Evolutionary conservation across 2,113 vertebrate genomes (phyloP).

Genomic region (Panthera uncia): DNA sequence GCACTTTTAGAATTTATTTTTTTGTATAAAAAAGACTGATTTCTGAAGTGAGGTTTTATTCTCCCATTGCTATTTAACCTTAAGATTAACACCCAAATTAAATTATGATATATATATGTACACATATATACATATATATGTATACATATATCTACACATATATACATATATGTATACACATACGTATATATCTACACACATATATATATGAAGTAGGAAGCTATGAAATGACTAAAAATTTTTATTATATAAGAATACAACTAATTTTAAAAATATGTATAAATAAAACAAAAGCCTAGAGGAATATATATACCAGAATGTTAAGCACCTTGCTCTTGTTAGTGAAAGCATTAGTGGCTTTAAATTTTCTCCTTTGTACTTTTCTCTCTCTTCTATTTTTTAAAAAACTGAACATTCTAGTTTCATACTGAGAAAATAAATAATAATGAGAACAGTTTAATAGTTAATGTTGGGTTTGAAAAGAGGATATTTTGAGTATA

Average conservation of each 20-base stretch:
- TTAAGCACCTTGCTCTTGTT: neutral
- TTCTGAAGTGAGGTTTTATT: conserved; percentile 53
- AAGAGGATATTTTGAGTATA: neutral
- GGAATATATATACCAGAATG: neutral
- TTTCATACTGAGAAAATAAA: conserved; percentile 46
- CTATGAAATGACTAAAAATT: conserved; percentile 5
- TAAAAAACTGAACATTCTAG: neutral
- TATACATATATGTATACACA: no score
- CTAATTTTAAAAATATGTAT: conserved; percentile 4
- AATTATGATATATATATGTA: neutral
- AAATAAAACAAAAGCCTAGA: neutral
- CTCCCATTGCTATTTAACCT: neutral
- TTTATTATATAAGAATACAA: neutral
- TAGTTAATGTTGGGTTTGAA: conserved; percentile 7
- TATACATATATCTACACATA: no score
- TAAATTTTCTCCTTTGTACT: neutral
- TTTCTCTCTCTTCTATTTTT: neutral
- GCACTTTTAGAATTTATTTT: conserved; percentile 16
- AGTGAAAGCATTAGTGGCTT: neutral
- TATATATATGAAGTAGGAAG: neutral
- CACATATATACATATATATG: no score
- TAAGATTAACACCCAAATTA: neutral
- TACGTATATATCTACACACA: neutral
- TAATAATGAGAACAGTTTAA: neutral
- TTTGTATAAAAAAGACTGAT: neutral